These are phyloP conservation scores for Rhea pennata DNA, from an alignment of 2,113 vertebrate species.

Conservation along the genomic window DNA sequence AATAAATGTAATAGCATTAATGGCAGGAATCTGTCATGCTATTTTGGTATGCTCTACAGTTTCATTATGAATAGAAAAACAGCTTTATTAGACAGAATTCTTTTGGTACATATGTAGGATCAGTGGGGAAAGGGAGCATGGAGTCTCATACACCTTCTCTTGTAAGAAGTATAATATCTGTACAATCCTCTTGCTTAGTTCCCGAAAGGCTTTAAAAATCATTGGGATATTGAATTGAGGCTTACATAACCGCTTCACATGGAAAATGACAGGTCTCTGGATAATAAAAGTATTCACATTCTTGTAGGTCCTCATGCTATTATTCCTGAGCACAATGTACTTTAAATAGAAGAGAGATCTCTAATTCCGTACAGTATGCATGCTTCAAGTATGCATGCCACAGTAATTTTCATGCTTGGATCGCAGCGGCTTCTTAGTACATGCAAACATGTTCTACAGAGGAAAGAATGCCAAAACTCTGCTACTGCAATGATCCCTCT, in stretches of 20 bases:
- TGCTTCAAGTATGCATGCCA: background rate
- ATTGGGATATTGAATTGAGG: background rate
- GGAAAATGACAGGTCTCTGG: background rate
- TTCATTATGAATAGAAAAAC: background rate
- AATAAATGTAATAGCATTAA: background rate
- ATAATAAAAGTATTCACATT: background rate
- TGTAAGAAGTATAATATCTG: background rate
- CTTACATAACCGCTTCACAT: background rate
- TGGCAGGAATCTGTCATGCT: background rate
- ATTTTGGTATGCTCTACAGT: background rate
- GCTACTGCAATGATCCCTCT: background rate
- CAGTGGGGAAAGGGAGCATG: background rate
- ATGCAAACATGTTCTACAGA: background rate
- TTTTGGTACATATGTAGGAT: background rate
- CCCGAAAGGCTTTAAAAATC: background rate
- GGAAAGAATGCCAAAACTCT: background rate
- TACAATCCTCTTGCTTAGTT: background rate
- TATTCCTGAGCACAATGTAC: background rate
- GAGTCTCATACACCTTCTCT: background rate
- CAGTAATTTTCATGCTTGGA: background rate
- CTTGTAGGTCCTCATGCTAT: background rate
- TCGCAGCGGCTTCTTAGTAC: background rate
- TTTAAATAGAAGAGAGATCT: background rate
- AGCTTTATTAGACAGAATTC: background rate
- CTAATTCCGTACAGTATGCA: background rate